These are phyloP conservation scores for Tachycineta bicolor DNA, from an alignment of 2,113 vertebrate genomes.

Conservation along the genomic window DNA sequence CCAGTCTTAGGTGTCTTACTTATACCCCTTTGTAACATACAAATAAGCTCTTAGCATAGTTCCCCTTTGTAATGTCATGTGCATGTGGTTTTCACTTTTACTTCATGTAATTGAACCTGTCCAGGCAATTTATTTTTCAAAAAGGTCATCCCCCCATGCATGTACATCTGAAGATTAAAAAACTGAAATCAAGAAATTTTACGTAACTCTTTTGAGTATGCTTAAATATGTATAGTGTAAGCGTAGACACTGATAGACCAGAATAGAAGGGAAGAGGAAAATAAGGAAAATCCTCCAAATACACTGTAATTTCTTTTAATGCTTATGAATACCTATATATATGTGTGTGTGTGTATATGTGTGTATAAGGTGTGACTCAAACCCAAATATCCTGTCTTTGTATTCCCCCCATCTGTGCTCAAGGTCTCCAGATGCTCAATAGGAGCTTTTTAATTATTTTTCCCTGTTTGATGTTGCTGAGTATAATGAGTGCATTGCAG, in stretches of 20 bases:
- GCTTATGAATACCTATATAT: background rate
- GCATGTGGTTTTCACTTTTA: constrained; percentile 51
- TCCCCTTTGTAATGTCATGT: constrained; percentile 20
- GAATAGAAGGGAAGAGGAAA: constrained; percentile 26
- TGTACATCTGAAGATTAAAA: constrained; percentile 18
- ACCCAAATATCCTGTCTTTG: constrained; percentile 46
- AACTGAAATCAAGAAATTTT: constrained; percentile 23
- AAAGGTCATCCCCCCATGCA: background rate
- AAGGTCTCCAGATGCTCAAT: constrained; percentile 65
- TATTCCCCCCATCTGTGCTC: constrained; percentile 29
- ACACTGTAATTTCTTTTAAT: background rate
- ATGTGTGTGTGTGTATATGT: background rate
- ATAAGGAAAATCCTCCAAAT: constrained; percentile 3
- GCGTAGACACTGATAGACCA: background rate
- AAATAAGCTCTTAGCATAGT: constrained; percentile 2
- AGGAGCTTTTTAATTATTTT: constrained; percentile 74
- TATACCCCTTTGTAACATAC: constrained; percentile 1
- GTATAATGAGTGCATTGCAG: constrained; percentile 59
- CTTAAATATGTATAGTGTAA: background rate
- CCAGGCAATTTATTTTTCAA: constrained; percentile 56
- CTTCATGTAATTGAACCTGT: constrained; percentile 52
- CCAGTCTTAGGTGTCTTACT: background rate
- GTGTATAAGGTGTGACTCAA: constrained; percentile 11
- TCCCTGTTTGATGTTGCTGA: constrained; percentile 69
- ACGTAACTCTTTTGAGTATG: background rate